Percentiles rank a stretch among this genome's conserved stretches.
Evolutionary conservation across 2,113 vertebrate genomes (phyloP).

Genomic region (Puma concolor): DNA sequence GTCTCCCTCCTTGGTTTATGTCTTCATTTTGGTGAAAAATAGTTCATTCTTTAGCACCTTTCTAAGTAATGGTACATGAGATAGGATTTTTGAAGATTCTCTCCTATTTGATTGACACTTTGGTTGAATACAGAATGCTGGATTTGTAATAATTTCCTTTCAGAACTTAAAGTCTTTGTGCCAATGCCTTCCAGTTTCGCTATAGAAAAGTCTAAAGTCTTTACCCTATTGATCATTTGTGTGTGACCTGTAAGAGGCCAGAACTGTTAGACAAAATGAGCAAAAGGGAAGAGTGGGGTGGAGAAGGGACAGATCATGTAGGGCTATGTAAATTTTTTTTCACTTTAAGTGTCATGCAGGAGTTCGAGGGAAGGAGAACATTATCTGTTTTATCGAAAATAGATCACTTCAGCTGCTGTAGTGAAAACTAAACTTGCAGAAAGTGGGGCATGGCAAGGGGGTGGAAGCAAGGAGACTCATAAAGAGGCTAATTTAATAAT

Average conservation of each 20-base stretch:
- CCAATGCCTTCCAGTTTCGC: not conserved
- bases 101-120: not conserved
- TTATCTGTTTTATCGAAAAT: not conserved
- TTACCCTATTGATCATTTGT: not conserved
- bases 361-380: not conserved
- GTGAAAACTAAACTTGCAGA: not conserved
- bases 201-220: not conserved
- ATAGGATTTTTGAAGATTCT: not conserved
- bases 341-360: not conserved
- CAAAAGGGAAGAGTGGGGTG: not conserved
- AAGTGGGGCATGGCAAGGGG: not conserved
- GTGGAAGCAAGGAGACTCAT: not conserved
- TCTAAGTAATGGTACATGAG: not conserved
- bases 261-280: not conserved
- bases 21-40: not conserved
- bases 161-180: not conserved
- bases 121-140: not conserved
- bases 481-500: not conserved
- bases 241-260: not conserved
- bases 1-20: not conserved
- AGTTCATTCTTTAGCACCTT: not conserved
- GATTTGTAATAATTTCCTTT: not conserved
- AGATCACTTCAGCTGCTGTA: not conserved
- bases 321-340: not conserved
- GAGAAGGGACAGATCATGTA: not conserved